Percentiles rank a stretch among this genome's conserved stretches.
Evolutionary conservation across 2,888 invertebrate species (phyloP).

Genomic region (Electrophaes corylata): DNA sequence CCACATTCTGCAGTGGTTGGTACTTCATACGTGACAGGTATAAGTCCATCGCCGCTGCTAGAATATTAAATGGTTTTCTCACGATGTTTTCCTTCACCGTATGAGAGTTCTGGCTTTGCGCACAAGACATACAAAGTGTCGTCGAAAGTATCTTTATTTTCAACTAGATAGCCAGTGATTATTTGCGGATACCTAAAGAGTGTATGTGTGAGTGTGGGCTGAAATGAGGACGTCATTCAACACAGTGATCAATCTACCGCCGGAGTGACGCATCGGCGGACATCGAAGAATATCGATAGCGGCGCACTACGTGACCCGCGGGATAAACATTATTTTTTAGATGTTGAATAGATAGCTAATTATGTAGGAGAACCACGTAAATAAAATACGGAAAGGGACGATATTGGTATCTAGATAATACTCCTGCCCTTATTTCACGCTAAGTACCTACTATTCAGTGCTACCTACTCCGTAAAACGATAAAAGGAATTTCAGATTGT

Average conservation of each 20-base stretch:
- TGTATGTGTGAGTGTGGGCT: slow-evolving; percentile 40
- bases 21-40: no score
- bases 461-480: no score
- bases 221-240: slow-evolving; percentile 66
- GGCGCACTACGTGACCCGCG: slow-evolving; percentile 49
- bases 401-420: no score
- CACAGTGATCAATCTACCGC: slow-evolving; percentile 74
- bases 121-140: no score
- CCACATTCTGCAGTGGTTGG: no score
- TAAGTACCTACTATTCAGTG: no score
- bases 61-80: no score
- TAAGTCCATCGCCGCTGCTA: no score
- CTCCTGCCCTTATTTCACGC: no score
- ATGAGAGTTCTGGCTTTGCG: no score
- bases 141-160: not conserved
- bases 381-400: not conserved
- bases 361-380: not conserved
- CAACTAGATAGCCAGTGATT: not conserved
- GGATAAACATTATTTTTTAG: slow-evolving; percentile 48
- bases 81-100: no score
- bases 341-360: slow-evolving; percentile 27
- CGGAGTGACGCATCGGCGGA: slow-evolving; percentile 69
- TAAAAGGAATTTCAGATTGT: no score
- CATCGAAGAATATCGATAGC: slow-evolving; percentile 71
- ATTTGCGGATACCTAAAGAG: not conserved